Evolutionary conservation across 2,113 vertebrate species (phyloP).

Genomic region (Eretmochelys imbricata): DNA sequence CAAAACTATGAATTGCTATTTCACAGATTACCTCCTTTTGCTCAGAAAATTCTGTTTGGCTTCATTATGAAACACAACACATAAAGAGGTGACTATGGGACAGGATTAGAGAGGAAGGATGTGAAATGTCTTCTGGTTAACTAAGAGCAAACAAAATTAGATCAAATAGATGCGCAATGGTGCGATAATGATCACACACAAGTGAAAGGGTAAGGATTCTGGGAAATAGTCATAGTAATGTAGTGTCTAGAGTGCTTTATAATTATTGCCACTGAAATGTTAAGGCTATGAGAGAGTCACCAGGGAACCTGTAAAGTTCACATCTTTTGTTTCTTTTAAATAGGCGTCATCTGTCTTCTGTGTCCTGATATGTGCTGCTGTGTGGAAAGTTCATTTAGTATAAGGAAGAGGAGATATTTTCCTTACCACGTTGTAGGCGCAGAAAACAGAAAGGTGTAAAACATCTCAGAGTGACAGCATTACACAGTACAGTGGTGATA

Average conservation of each 20-base stretch:
- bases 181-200: background rate
- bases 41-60: background rate
- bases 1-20: background rate
- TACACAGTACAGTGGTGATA: background rate
- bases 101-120: background rate
- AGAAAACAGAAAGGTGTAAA: constrained; percentile 2
- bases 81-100: background rate
- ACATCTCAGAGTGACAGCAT: background rate
- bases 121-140: background rate
- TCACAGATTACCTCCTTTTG: background rate
- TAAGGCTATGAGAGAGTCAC: background rate
- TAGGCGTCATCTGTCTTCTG: background rate
- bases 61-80: background rate
- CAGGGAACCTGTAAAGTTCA: background rate
- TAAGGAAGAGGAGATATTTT: background rate
- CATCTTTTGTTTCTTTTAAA: constrained; percentile 5
- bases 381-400: background rate
- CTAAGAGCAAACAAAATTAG: background rate
- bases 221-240: background rate
- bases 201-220: background rate
- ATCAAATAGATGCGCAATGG: background rate
- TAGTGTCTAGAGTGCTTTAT: background rate
- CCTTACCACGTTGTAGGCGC: background rate
- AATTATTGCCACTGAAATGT: background rate
- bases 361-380: background rate